Conservation (phyloP, 2,888 invertebrate species). For the Microdon myrmicae region DNA sequence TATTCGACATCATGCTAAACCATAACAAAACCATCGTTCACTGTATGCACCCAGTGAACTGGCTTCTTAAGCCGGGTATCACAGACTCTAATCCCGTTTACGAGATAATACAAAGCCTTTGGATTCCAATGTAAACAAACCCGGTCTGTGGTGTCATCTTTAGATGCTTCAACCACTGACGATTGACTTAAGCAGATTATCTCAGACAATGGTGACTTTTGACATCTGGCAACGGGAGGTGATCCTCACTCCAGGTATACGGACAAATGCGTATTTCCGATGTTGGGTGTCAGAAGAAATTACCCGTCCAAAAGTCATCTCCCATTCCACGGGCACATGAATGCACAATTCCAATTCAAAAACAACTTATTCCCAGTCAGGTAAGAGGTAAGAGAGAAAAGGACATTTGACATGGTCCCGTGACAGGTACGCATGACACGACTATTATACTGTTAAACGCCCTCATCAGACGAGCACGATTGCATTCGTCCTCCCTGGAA, state of each 20-base stretch:
- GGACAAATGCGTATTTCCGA: constrained; percentile 34
- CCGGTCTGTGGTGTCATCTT: constrained; percentile 15
- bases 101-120: constrained; percentile 34
- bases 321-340: constrained; percentile 22
- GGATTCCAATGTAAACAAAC: constrained; percentile 46
- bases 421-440: constrained; percentile 49
- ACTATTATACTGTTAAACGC: constrained; percentile 47
- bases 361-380: constrained; percentile 31
- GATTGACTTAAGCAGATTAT: constrained; percentile 50
- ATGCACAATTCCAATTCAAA: constrained; percentile 13
- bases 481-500: constrained; percentile 6
- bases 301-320: constrained; percentile 35
- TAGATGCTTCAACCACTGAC: constrained; percentile 35
- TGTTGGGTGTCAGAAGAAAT: constrained; percentile 48
- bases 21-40: constrained; percentile 36
- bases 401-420: constrained; percentile 39
- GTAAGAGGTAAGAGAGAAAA: constrained; percentile 12
- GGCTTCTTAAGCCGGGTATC: constrained; percentile 40
- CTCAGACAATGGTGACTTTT: constrained; percentile 45
- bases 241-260: constrained; percentile 31
- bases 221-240: no score
- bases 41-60: constrained; percentile 25
- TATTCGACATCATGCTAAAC: no score
- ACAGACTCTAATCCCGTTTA: constrained; percentile 44
- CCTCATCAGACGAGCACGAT: constrained; percentile 35